These are phyloP conservation scores for Escarpia spicata DNA, from an alignment of 2,888 invertebrate genomes.

Conservation along the genomic window DNA sequence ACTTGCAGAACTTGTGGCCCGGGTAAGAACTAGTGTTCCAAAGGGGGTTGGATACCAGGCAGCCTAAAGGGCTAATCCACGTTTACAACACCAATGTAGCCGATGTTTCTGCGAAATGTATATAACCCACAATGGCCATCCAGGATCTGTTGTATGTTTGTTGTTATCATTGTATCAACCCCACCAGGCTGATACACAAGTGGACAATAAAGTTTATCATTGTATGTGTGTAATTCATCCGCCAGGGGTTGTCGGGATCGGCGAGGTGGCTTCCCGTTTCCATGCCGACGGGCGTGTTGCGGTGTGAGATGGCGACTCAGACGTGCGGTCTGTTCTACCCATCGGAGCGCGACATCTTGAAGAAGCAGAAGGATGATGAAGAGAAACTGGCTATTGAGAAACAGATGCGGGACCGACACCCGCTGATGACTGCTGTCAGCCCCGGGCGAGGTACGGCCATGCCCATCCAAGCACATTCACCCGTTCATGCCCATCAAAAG, in stretches of 20 bases:
- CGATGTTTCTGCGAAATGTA: neutral
- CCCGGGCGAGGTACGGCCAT: slow-evolving; percentile 61
- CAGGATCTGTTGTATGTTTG: too few species aligned
- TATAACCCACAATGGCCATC: neutral
- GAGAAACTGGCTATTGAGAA: slow-evolving; percentile 57
- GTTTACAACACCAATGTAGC: neutral
- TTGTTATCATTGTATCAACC: too few species aligned
- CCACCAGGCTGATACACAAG: too few species aligned
- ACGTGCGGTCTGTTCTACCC: slow-evolving; percentile 66
- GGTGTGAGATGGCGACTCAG: slow-evolving; percentile 54
- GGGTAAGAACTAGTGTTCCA: too few species aligned
- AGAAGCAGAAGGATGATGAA: slow-evolving; percentile 55
- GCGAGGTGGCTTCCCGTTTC: slow-evolving; percentile 54
- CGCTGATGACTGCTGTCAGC: slow-evolving; percentile 62
- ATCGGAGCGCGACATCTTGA: slow-evolving; percentile 58
- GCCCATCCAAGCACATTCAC: neutral
- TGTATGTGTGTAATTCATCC: neutral
- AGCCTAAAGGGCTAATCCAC: too few species aligned
- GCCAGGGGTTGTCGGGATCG: neutral
- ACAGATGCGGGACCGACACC: slow-evolving; percentile 60
- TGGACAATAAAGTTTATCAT: neutral
- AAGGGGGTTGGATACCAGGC: too few species aligned
- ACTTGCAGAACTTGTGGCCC: too few species aligned
- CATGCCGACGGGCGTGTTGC: slow-evolving; percentile 40
- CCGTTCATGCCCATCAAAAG: too few species aligned